Conservation (phyloP, 2,888 invertebrate genomes). For the Apodemia duryi region DNA sequence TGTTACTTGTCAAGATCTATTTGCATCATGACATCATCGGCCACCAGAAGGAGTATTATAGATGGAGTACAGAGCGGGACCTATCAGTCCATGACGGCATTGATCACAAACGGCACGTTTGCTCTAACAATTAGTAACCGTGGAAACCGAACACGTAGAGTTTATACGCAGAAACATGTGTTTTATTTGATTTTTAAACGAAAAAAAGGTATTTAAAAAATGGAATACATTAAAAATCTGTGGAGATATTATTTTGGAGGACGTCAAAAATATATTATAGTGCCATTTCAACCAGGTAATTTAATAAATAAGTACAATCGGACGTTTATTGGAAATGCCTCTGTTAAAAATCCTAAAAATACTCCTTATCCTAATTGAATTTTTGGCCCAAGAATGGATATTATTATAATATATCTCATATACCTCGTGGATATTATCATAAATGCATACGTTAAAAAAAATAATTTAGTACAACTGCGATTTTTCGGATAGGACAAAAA, state of each 20-base stretch:
- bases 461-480: too few species aligned
- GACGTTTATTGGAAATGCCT: not conserved
- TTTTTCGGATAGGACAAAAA: too few species aligned
- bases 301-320: slow-evolving; percentile 9
- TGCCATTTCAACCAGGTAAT: slow-evolving; percentile 71
- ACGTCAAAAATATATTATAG: slow-evolving; percentile 55
- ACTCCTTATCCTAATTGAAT: not conserved
- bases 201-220: slow-evolving; percentile 28
- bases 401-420: too few species aligned
- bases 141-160: slow-evolving; percentile 33
- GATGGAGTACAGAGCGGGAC: slow-evolving; percentile 42
- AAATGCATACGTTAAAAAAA: too few species aligned
- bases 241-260: slow-evolving; percentile 61
- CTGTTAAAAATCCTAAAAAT: too few species aligned
- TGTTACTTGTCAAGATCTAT: slow-evolving; percentile 45
- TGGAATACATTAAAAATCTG: slow-evolving; percentile 61
- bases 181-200: slow-evolving; percentile 5
- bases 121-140: slow-evolving; percentile 50
- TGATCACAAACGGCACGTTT: slow-evolving; percentile 58
- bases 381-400: not conserved
- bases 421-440: too few species aligned
- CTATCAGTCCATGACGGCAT: slow-evolving; percentile 56
- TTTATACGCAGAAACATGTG: slow-evolving; percentile 19
- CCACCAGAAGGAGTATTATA: slow-evolving; percentile 48
- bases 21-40: slow-evolving; percentile 66